A percentile compares a stretch with the other conserved stretches of the same genome.
These are phyloP conservation scores for Thaumetopoea pityocampa DNA, from an alignment of 1,140 invertebrate genomes.

Conservation along the genomic window DNA sequence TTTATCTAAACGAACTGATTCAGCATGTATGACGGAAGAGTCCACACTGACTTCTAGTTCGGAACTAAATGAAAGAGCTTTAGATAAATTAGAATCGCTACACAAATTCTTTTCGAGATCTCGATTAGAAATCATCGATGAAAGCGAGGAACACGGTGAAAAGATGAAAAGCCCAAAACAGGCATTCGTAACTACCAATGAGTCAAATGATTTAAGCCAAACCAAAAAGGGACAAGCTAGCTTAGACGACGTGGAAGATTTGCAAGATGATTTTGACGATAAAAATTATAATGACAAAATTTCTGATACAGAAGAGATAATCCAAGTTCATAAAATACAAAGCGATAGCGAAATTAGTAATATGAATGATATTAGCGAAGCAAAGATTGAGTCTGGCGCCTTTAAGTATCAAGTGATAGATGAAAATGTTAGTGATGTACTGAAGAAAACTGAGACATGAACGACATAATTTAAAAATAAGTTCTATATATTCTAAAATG, in stretches of 20 bases:
- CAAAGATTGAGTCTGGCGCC: background rate
- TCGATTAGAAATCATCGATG: conserved; percentile 63
- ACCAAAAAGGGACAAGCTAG: conserved; percentile 53
- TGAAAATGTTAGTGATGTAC: too few species aligned
- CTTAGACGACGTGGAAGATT: conserved; percentile 63
- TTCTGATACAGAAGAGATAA: too few species aligned
- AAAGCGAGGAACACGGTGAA: conserved; percentile 53
- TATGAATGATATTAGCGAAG: too few species aligned
- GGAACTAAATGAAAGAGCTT: conserved; percentile 48
- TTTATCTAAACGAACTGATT: conserved; percentile 47
- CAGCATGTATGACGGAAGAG: conserved; percentile 58
- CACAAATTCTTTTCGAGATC: conserved; percentile 63
- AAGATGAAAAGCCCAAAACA: conserved; percentile 43
- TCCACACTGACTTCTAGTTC: conserved; percentile 38
- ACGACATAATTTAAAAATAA: too few species aligned
- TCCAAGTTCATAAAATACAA: background rate
- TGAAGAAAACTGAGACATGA: too few species aligned
- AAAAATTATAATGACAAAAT: conserved; percentile 10
- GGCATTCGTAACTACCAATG: conserved; percentile 8
- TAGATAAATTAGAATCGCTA: conserved; percentile 62
- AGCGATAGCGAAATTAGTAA: too few species aligned
- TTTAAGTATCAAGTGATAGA: too few species aligned
- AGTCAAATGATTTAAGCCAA: conserved; percentile 22
- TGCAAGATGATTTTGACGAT: conserved; percentile 55
- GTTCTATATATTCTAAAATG: too few species aligned